Percentiles rank a stretch among this genome's conserved stretches.
Evolutionary conservation across 2,888 invertebrate genomes (phyloP).

Genomic region (Rugalucina vietnamica): DNA sequence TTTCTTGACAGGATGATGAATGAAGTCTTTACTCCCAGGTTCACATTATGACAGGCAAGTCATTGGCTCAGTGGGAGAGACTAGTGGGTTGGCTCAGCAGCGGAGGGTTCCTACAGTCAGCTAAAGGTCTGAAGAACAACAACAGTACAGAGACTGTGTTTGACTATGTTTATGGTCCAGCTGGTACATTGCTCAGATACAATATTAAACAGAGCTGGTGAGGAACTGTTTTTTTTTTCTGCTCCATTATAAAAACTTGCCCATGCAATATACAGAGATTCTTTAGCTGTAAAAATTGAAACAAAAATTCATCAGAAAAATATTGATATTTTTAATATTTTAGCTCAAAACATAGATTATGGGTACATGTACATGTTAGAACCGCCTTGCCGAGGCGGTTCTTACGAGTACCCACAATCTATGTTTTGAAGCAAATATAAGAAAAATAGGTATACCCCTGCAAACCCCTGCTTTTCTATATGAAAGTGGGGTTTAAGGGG

Average conservation of each 20-base stretch:
- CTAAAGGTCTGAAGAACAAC: too few species aligned
- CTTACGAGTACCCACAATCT: too few species aligned
- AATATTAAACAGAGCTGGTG: slow-evolving; percentile 73
- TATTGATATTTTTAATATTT: background rate
- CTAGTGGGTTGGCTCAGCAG: background rate
- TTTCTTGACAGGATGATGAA: too few species aligned
- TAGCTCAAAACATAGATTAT: background rate
- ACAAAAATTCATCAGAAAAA: background rate
- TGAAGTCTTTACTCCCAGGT: background rate
- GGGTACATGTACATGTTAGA: background rate
- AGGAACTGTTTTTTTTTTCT: slow-evolving; percentile 20
- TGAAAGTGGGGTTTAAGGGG: too few species aligned
- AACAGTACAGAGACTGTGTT: background rate
- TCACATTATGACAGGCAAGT: background rate
- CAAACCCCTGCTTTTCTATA: too few species aligned
- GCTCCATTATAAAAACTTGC: too few species aligned
- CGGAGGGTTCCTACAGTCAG: background rate
- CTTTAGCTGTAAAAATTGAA: background rate
- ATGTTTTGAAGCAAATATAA: too few species aligned
- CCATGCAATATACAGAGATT: background rate
- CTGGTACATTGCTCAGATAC: slow-evolving; percentile 68
- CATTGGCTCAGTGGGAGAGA: background rate
- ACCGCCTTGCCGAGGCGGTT: background rate
- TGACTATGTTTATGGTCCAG: slow-evolving; percentile 62
- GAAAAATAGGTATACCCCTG: too few species aligned